Evolutionary conservation across 2,888 invertebrate genomes (phyloP).

Genomic region (Tethea ocularis): DNA sequence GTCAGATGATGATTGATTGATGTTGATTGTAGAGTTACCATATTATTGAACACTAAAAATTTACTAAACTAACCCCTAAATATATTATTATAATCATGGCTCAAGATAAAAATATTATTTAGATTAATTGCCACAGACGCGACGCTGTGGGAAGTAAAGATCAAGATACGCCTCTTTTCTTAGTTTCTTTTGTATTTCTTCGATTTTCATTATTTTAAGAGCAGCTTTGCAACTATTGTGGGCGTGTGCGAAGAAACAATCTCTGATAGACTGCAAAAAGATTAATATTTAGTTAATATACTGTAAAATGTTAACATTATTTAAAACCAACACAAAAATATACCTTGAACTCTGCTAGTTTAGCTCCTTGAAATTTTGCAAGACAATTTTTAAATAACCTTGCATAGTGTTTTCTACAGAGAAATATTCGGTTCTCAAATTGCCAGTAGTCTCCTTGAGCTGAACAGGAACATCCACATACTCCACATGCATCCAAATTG

Average conservation of each 20-base stretch:
- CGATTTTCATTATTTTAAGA: constrained; percentile 75
- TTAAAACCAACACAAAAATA: too few species aligned
- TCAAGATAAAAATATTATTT: constrained; percentile 12
- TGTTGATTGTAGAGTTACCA: constrained; percentile 57
- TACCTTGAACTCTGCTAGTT: constrained; percentile 75
- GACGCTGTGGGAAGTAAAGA: constrained; percentile 73
- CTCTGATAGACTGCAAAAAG: constrained; percentile 68
- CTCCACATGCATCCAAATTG: constrained; percentile 74
- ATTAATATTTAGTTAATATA: not conserved
- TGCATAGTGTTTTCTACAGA: constrained; percentile 73
- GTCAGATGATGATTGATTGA: constrained; percentile 71
- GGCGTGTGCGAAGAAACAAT: constrained; percentile 78
- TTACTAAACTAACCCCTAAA: too few species aligned
- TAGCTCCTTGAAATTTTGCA: constrained; percentile 71
- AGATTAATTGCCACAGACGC: constrained; percentile 49
- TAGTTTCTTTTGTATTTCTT: constrained; percentile 76
- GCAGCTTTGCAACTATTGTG: constrained; percentile 80
- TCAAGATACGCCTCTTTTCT: constrained; percentile 78
- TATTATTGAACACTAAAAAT: too few species aligned
- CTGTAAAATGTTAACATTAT: not conserved
- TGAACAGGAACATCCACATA: constrained; percentile 72
- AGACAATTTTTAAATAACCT: constrained; percentile 69
- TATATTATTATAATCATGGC: too few species aligned
- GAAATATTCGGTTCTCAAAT: constrained; percentile 73
- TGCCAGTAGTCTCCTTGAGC: constrained; percentile 85